These are phyloP conservation scores for Eupithecia subumbrata DNA, from an alignment of 2,888 invertebrate species.

Conservation along the genomic window DNA sequence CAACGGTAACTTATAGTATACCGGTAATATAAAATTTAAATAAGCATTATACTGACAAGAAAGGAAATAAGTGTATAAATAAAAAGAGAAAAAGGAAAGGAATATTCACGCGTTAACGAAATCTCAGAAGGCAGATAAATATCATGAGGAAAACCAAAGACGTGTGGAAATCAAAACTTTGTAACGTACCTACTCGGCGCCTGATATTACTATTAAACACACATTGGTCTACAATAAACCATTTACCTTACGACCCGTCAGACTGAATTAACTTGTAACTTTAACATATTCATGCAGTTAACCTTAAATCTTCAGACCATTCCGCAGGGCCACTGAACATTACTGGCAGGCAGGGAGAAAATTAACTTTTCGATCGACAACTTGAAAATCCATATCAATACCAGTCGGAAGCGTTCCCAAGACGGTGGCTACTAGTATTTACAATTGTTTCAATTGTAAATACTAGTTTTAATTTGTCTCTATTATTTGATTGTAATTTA, in stretches of 20 bases:
- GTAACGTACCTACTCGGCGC: background rate
- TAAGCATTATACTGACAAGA: background rate
- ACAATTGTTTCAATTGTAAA: no score
- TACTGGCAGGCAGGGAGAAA: slow-evolving; percentile 46
- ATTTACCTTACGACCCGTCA: slow-evolving; percentile 11
- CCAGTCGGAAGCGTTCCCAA: no score
- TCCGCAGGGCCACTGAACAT: slow-evolving; percentile 50
- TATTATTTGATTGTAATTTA: no score
- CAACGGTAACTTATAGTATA: background rate
- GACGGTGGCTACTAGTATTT: no score
- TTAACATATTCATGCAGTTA: slow-evolving; percentile 28
- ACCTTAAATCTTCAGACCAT: slow-evolving; percentile 29
- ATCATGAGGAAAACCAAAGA: background rate
- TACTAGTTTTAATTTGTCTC: no score
- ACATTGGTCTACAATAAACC: slow-evolving; percentile 12
- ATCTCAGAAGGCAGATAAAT: background rate
- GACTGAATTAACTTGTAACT: slow-evolving; percentile 30
- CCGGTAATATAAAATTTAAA: background rate
- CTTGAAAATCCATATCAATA: background rate
- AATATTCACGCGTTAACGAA: background rate
- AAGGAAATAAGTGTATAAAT: background rate
- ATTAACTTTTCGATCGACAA: background rate
- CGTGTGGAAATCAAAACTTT: slow-evolving; percentile 6
- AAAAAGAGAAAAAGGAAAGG: background rate
- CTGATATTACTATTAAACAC: slow-evolving; percentile 6